A percentile compares a stretch with the other conserved stretches of the same genome.
Evolutionary conservation across 1,140 invertebrate genomes (phyloP).

Genomic region (Danaus plexippus): DNA sequence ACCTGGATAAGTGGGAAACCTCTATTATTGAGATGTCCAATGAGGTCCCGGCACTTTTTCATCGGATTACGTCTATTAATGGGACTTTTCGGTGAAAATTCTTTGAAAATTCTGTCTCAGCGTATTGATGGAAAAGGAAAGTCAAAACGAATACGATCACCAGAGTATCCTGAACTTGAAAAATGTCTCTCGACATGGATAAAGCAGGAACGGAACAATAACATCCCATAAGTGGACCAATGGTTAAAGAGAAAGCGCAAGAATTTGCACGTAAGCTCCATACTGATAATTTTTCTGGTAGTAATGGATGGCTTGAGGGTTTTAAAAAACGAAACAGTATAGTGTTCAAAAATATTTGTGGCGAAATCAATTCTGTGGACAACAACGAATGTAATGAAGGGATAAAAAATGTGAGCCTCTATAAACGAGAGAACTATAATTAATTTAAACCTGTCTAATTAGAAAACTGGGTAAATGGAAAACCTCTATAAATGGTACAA

Average conservation of each 20-base stretch:
- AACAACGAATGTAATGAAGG: conserved; percentile 6
- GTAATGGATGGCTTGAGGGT: conserved; percentile 26
- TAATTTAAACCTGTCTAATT: too few species aligned
- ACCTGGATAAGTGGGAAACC: too few species aligned
- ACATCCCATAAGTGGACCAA: conserved; percentile 19
- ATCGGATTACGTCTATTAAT: conserved; percentile 8
- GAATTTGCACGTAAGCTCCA: conserved; percentile 14
- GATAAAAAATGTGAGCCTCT: conserved; percentile 7
- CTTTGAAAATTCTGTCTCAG: too few species aligned
- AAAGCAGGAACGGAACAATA: conserved; percentile 19
- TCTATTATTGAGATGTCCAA: too few species aligned
- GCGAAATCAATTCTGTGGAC: conserved; percentile 13
- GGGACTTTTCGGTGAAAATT: not conserved
- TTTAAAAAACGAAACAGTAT: conserved; percentile 23
- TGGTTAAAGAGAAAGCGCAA: conserved; percentile 26
- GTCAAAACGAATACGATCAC: too few species aligned
- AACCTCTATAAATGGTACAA: too few species aligned
- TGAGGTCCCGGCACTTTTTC: too few species aligned
- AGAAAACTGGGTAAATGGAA: too few species aligned
- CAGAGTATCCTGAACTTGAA: too few species aligned
- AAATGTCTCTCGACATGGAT: conserved; percentile 10
- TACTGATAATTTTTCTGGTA: conserved; percentile 24
- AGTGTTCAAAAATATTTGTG: conserved; percentile 17
- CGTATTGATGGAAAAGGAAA: too few species aligned
- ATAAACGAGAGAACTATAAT: too few species aligned